Conservation (phyloP, 1,140 invertebrate genomes). For the Dreissena rostriformis region DNA sequence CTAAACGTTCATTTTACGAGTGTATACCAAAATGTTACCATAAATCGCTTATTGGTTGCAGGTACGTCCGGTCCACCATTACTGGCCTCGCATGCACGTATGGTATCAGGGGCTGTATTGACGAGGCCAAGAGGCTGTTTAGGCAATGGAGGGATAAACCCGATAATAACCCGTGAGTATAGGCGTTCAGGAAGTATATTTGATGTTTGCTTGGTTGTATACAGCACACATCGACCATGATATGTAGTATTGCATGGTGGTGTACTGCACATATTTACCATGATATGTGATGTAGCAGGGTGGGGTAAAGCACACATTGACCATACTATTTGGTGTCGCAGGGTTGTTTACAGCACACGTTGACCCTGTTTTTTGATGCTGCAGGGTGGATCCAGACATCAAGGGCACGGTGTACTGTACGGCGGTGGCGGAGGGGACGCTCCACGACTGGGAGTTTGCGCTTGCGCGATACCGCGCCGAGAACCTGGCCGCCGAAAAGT, state of each 20-base stretch:
- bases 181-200: not conserved
- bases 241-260: no score
- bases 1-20: no score
- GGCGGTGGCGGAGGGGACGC: slow-evolving; percentile 87
- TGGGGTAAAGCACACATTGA: no score
- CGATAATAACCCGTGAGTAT: slow-evolving; percentile 56
- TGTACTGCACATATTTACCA: no score
- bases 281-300: no score
- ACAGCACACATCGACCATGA: no score
- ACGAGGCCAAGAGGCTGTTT: slow-evolving; percentile 49
- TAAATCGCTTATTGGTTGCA: slow-evolving; percentile 3
- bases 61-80: slow-evolving; percentile 51
- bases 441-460: slow-evolving; percentile 88
- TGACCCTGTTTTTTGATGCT: no score
- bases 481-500: slow-evolving; percentile 57
- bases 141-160: slow-evolving; percentile 61
- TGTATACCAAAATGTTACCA: no score
- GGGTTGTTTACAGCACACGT: no score
- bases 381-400: slow-evolving; percentile 84
- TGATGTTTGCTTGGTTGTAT: no score
- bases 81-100: slow-evolving; percentile 58
- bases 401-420: slow-evolving; percentile 88
- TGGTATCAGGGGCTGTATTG: slow-evolving; percentile 50
- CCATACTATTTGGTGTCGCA: no score
- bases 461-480: slow-evolving; percentile 81